Evolutionary conservation across 2,797 vertebrate genomes (phyloP).

Genomic region (Champsocephalus gunnari): DNA sequence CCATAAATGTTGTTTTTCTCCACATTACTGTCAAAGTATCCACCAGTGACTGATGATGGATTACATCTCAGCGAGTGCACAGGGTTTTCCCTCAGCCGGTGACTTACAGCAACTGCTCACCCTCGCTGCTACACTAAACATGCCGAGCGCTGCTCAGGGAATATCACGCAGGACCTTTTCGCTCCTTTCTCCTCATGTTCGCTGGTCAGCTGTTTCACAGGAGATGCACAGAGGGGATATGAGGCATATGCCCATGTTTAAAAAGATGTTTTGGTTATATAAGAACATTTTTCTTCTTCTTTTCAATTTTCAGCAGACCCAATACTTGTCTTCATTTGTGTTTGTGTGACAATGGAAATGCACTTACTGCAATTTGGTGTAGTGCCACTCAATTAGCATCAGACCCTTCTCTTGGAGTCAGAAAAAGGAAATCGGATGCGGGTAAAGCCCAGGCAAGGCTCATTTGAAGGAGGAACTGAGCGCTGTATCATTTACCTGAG

Average conservation of each 20-base stretch:
- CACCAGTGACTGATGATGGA: constrained; percentile 78
- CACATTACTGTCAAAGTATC: constrained; percentile 69
- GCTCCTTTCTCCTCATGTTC: constrained; percentile 49
- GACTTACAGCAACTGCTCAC: constrained; percentile 59
- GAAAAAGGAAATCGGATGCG: constrained; percentile 36
- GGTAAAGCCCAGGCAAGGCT: constrained; percentile 54
- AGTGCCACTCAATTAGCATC: constrained; percentile 75
- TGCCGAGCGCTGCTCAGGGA: constrained; percentile 57
- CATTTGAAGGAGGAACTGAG: constrained; percentile 48
- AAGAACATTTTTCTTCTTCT: constrained; percentile 36
- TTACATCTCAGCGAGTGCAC: constrained; percentile 54
- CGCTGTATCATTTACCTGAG: constrained; percentile 49
- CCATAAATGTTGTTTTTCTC: constrained; percentile 69
- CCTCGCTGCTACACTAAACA: constrained; percentile 59
- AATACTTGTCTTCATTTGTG: constrained; percentile 59
- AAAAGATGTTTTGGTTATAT: constrained; percentile 70
- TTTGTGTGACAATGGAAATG: constrained; percentile 67
- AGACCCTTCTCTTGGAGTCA: constrained; percentile 44
- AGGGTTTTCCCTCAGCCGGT: constrained; percentile 54
- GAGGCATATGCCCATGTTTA: constrained; percentile 65
- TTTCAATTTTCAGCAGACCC: constrained; percentile 32
- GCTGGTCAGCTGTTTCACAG: constrained; percentile 61
- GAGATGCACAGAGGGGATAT: constrained; percentile 37
- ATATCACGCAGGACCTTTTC: constrained; percentile 58
- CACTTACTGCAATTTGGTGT: constrained; percentile 78